Percentiles rank a stretch among this genome's conserved stretches.
Evolutionary conservation across 2,113 vertebrate species (phyloP).

Genomic region (Sapayoa aenigma): DNA sequence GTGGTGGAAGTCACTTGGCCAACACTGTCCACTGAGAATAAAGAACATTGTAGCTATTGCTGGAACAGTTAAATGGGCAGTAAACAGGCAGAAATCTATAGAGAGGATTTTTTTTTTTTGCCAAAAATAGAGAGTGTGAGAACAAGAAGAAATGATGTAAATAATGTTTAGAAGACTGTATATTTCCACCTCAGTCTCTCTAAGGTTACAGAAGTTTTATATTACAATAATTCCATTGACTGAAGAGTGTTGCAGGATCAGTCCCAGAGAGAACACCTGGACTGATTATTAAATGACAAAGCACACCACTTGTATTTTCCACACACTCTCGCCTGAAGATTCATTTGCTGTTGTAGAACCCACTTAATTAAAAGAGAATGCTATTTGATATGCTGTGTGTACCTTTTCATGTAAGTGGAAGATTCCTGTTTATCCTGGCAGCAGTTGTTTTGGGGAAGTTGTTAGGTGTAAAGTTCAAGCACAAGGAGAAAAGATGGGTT

Average conservation of each 20-base stretch:
- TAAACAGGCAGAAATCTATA: not conserved
- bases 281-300: not conserved
- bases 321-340: not conserved
- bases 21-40: not conserved
- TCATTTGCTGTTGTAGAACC: not conserved
- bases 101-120: not conserved
- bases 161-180: not conserved
- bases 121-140: not conserved
- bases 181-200: not conserved
- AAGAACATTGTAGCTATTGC: not conserved
- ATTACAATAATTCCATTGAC: not conserved
- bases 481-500: not conserved
- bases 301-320: not conserved
- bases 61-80: not conserved
- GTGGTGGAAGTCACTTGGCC: not conserved
- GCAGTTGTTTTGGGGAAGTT: not conserved
- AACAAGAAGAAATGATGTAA: not conserved
- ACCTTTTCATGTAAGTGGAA: not conserved
- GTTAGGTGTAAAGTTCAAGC: not conserved
- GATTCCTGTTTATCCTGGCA: not conserved
- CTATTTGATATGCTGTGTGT: not conserved
- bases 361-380: not conserved
- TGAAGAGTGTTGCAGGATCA: not conserved
- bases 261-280: not conserved
- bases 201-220: not conserved